phyloP scores from a whole-genome alignment of 2,113 vertebrate species.

The Uria lomvia region DNA sequence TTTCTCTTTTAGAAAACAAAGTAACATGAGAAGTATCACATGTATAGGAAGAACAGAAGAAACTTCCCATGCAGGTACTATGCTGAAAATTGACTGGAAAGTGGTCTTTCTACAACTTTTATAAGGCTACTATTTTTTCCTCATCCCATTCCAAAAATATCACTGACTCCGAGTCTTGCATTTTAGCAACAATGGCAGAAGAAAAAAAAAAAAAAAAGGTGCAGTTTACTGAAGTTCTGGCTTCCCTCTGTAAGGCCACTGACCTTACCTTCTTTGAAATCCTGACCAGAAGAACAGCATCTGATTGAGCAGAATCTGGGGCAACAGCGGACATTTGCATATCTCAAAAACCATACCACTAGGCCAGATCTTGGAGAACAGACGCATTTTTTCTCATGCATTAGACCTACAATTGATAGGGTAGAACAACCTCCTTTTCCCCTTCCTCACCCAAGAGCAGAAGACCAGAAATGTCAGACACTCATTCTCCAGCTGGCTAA shows the following conservation, averaged over 20 bases:
- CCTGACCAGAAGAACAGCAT: background rate
- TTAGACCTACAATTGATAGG: background rate
- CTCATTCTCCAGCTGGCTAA: background rate
- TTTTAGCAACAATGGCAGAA: background rate
- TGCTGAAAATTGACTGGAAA: background rate
- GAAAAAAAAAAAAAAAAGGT: rapidly evolving
- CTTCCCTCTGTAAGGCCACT: background rate
- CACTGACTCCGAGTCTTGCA: background rate
- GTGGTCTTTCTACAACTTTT: background rate
- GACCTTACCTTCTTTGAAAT: background rate
- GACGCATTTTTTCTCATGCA: background rate
- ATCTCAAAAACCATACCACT: background rate
- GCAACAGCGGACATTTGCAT: background rate
- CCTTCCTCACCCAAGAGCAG: background rate
- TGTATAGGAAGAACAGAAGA: background rate
- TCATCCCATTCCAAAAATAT: background rate
- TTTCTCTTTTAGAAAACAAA: background rate
- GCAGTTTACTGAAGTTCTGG: background rate
- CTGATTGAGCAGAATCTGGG: background rate
- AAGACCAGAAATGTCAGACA: background rate
- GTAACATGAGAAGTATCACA: background rate
- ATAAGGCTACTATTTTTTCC: background rate
- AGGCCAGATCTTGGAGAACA: background rate
- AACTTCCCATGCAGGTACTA: background rate
- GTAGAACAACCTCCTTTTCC: background rate